Evolutionary conservation across 2,113 vertebrate species (phyloP).

Genomic region (Ovibos moschatus): DNA sequence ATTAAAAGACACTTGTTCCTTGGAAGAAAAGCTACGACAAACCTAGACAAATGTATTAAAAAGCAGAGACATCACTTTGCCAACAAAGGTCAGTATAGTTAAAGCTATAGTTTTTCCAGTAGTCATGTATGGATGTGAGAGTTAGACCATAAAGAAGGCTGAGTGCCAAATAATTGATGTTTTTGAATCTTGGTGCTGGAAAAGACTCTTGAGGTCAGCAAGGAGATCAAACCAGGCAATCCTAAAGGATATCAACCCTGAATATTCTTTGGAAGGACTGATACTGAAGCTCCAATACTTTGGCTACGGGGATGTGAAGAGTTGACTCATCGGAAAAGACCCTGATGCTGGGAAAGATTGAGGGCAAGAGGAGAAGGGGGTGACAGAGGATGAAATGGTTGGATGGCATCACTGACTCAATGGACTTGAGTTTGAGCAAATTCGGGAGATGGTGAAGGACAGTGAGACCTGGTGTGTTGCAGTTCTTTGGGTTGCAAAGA

Average conservation of each 20-base stretch:
- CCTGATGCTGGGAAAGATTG: background rate
- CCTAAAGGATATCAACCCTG: background rate
- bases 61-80: background rate
- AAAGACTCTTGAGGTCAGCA: background rate
- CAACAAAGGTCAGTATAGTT: background rate
- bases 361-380: background rate
- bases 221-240: background rate
- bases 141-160: background rate
- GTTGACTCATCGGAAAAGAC: background rate
- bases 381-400: background rate
- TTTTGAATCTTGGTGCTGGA: background rate
- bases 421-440: background rate
- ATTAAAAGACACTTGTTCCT: background rate
- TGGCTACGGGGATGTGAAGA: fast-evolving
- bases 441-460: background rate
- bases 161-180: background rate
- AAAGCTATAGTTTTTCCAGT: background rate
- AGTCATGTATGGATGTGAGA: background rate
- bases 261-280: background rate
- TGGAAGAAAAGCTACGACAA: background rate
- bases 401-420: background rate
- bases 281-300: background rate
- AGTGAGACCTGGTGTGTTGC: background rate
- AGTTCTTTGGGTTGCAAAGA: background rate
- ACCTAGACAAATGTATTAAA: background rate